Conservation (phyloP, 1,140 invertebrate genomes). For the Drosophila watanabei region DNA sequence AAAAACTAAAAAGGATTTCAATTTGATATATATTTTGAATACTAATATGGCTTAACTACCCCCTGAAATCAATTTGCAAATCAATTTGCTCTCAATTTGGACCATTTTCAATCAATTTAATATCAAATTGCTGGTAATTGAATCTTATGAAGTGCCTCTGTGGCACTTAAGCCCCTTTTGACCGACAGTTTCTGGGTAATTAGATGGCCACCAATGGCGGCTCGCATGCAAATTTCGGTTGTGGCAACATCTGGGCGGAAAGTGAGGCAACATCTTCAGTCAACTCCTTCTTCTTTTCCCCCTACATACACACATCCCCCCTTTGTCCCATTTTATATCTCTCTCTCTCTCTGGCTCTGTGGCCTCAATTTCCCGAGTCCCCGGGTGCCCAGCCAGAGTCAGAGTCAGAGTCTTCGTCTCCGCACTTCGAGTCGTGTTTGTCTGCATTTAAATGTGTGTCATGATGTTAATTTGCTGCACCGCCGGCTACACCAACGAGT, state of each 20-base stretch:
- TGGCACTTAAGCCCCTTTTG: slow-evolving; percentile 11
- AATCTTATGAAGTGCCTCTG: slow-evolving; percentile 9
- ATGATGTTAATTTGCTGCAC: slow-evolving; percentile 77
- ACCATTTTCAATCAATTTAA: slow-evolving; percentile 23
- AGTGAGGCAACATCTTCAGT: neutral
- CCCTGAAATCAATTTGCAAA: neutral
- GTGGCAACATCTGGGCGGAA: slow-evolving; percentile 32
- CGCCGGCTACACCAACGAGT: slow-evolving; percentile 19
- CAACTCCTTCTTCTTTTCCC: too few relatives aligned
- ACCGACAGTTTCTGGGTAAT: slow-evolving; percentile 27
- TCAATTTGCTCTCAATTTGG: neutral
- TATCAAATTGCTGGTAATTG: slow-evolving; percentile 25
- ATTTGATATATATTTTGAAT: neutral
- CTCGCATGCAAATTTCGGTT: slow-evolving; percentile 20
- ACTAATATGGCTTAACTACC: neutral
- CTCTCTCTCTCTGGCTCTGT: slow-evolving; percentile 1
- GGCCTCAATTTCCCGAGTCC: slow-evolving; percentile 58
- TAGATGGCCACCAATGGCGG: slow-evolving; percentile 10
- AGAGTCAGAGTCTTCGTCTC: neutral
- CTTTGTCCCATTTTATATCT: neutral
- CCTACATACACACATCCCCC: neutral
- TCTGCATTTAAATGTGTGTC: slow-evolving; percentile 78
- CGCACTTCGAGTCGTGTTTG: slow-evolving; percentile 15
- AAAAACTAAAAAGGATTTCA: neutral
- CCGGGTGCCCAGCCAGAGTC: slow-evolving; percentile 20